These are phyloP conservation scores for Nixonia krombeini DNA, from an alignment of 1,140 invertebrate species.

Conservation along the genomic window DNA sequence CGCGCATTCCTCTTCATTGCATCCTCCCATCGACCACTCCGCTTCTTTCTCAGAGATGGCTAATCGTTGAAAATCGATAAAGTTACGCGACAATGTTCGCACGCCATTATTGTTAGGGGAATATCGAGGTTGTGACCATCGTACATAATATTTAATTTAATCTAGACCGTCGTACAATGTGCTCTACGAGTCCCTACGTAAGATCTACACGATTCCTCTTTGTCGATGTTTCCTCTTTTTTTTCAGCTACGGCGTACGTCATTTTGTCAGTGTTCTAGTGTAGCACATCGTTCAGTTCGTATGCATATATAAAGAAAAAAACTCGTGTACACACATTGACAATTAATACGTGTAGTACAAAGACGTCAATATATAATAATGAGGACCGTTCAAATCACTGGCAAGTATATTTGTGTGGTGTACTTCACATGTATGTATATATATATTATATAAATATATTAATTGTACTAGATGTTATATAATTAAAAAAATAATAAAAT, in stretches of 20 bases:
- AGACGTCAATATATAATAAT: slow-evolving; percentile 53
- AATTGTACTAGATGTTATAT: slow-evolving; percentile 33
- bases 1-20: no score
- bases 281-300: slow-evolving; percentile 34
- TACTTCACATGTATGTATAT: slow-evolving; percentile 43
- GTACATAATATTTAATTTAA: slow-evolving; percentile 56
- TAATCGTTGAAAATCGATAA: slow-evolving; percentile 28
- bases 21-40: no score
- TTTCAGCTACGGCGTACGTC: slow-evolving; percentile 31
- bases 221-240: slow-evolving; percentile 34
- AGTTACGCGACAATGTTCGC: slow-evolving; percentile 19
- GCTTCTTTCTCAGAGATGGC: no score
- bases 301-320: slow-evolving; percentile 32
- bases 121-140: slow-evolving; percentile 51
- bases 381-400: slow-evolving; percentile 68
- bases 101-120: slow-evolving; percentile 52
- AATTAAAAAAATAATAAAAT: slow-evolving; percentile 28
- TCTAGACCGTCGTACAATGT: slow-evolving; percentile 59
- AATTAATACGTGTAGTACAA: slow-evolving; percentile 33
- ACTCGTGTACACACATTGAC: slow-evolving; percentile 28
- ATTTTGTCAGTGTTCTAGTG: slow-evolving; percentile 27
- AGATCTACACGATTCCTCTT: slow-evolving; percentile 42
- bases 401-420: slow-evolving; percentile 55
- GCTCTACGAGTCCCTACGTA: slow-evolving; percentile 47
- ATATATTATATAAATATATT: slow-evolving; percentile 38